Conservation (phyloP, 2,888 invertebrate genomes). For the Polydrusus cervinus region DNA sequence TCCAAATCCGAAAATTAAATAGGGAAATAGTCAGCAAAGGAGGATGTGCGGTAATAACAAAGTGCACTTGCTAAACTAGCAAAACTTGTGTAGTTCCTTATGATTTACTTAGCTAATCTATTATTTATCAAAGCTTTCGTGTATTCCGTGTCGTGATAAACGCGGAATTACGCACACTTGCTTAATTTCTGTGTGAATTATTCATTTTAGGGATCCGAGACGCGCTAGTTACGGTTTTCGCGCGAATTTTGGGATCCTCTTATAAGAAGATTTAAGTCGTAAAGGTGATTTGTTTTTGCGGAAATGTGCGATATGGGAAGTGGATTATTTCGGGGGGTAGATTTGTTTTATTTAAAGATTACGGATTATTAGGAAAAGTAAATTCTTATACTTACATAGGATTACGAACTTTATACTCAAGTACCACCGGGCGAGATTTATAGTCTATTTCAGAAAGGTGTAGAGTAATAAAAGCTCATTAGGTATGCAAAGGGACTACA, state of each 20-base stretch:
- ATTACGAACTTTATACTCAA: no score
- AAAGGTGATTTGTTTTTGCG: constrained; percentile 53
- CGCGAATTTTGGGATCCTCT: constrained; percentile 39
- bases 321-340: constrained; percentile 35
- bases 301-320: constrained; percentile 39
- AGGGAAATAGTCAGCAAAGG: constrained; percentile 37
- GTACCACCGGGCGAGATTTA: no score
- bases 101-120: constrained; percentile 68
- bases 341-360: constrained; percentile 30
- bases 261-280: constrained; percentile 51
- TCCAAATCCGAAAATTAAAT: constrained; percentile 37
- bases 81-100: constrained; percentile 56
- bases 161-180: constrained; percentile 64
- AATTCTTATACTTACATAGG: neutral
- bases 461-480: no score
- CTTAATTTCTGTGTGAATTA: constrained; percentile 66
- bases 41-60: constrained; percentile 45
- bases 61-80: constrained; percentile 51
- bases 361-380: neutral
- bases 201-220: constrained; percentile 59
- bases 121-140: constrained; percentile 68
- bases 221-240: constrained; percentile 23
- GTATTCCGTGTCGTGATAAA: constrained; percentile 65
- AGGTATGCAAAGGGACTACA: no score
- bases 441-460: no score